Conservation (phyloP, 2,888 invertebrate species). For the Leptopilina drosophilae region DNA sequence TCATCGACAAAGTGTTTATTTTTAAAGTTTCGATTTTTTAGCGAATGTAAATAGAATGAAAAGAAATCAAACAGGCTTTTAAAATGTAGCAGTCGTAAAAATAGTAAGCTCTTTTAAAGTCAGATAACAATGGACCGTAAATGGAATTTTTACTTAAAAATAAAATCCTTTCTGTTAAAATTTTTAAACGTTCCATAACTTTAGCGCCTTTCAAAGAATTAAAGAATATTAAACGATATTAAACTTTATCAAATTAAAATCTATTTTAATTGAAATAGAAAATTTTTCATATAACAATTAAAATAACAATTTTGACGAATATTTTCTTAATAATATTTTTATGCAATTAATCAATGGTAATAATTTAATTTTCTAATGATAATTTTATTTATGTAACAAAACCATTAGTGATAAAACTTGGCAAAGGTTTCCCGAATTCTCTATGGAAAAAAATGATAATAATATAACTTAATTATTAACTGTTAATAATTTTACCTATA, state of each 20-base stretch:
- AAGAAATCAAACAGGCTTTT: not conserved
- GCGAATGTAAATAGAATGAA: not conserved
- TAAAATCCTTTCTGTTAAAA: not conserved
- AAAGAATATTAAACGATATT: not conserved
- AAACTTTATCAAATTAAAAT: not conserved
- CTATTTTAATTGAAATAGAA: not conserved
- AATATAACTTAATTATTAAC: no score
- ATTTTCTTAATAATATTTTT: no score
- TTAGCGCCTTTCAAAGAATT: not conserved
- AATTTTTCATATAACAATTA: no score
- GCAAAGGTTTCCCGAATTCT: no score
- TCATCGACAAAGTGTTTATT: not conserved
- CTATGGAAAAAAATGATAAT: no score
- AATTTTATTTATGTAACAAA: no score
- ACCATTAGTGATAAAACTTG: no score
- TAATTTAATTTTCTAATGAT: no score
- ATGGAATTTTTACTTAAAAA: not conserved
- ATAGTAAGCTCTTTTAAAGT: not conserved
- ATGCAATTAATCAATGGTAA: no score
- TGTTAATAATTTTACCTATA: no score
- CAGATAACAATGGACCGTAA: not conserved
- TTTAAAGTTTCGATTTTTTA: not conserved
- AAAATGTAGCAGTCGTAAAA: slow-evolving; percentile 13
- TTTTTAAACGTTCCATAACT: not conserved
- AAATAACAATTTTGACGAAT: no score